Base-by-base conservation (phyloP, 2,113 vertebrate genomes). In the Redunca redunca region DNA sequence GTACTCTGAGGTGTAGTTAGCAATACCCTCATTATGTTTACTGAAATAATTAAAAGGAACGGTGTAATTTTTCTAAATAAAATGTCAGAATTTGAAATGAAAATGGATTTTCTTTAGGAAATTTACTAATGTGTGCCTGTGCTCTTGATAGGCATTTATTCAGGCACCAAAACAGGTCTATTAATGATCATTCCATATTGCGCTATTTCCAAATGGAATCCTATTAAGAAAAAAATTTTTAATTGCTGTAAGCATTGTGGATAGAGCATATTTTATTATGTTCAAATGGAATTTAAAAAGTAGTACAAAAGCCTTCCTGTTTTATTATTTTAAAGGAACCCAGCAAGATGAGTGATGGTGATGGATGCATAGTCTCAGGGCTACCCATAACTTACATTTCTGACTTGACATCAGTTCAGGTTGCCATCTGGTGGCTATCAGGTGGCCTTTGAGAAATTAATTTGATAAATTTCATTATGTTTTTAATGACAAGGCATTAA, bases 41-140 rank as follows among this genome's bases (percentile, higher is more conserved):
- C 97, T 98, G 97, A 98, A 99, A 98, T 98, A 98, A 99, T 98
- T 98, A 98, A 98, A 98, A 98, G 90, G 98, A 92, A 94, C 78
- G 23, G 97, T 97, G 81, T 96, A 43, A 97, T 50, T 98, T 97
- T 98, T 98, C 89, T 91, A 95, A 98, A 93, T 97, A 97, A 97
- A 25, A 7, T 98, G 93, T 98, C 97, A 98, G 97, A 98, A 96
- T 53, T 19, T 88, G 71, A 98, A 98, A 96, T 94, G 97, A 95
- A 98, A 97, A 96, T 91, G 57, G 84, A 77, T 91, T 97, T 99
- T 97, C 93, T 95, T 97, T 95, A 95, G 88, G 92, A 98, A 98
- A 97, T 84, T 43, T 98, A 97, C 97, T 98, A 98, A 67, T 94
- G 81, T 78, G 71, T 92, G 19, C 97, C 43, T 88, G 6, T 1